Percentiles rank a stretch among this genome's conserved stretches.
These are phyloP conservation scores for Sorex maritimensis DNA, from an alignment of 2,797 vertebrate species.

Conservation along the genomic window DNA sequence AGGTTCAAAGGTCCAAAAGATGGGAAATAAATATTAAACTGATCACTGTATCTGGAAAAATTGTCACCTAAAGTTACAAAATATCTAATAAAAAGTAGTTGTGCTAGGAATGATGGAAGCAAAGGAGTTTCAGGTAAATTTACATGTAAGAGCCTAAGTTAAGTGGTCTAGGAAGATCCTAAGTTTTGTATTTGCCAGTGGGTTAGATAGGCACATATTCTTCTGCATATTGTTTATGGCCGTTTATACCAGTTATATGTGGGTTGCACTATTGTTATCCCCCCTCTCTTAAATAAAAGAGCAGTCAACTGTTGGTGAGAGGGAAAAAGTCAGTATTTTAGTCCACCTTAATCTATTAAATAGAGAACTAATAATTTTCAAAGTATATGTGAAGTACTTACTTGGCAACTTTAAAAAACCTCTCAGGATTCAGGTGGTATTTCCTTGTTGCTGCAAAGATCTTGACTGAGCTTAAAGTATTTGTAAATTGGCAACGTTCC, in stretches of 20 bases:
- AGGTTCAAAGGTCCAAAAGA: neutral
- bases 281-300: slow-evolving; percentile 46
- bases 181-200: neutral
- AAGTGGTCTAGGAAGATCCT: neutral
- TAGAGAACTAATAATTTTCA: slow-evolving; percentile 68
- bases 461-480: slow-evolving; percentile 64
- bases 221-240: neutral
- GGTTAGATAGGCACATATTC: neutral
- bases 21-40: neutral
- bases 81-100: slow-evolving; percentile 6
- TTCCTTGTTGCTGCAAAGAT: neutral
- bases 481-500: slow-evolving; percentile 34
- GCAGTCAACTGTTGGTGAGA: neutral
- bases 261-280: neutral
- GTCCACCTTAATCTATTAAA: slow-evolving; percentile 59
- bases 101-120: neutral
- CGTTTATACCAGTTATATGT: slow-evolving; percentile 17
- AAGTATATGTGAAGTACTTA: slow-evolving; percentile 64
- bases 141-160: neutral
- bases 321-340: slow-evolving; percentile 70
- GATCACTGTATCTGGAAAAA: neutral
- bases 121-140: slow-evolving; percentile 43
- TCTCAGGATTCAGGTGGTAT: slow-evolving; percentile 39
- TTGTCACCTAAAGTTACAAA: neutral
- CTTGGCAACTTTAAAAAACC: slow-evolving; percentile 49